Evolutionary conservation across 1,140 invertebrate genomes (phyloP).

Genomic region (Aphis gossypii): DNA sequence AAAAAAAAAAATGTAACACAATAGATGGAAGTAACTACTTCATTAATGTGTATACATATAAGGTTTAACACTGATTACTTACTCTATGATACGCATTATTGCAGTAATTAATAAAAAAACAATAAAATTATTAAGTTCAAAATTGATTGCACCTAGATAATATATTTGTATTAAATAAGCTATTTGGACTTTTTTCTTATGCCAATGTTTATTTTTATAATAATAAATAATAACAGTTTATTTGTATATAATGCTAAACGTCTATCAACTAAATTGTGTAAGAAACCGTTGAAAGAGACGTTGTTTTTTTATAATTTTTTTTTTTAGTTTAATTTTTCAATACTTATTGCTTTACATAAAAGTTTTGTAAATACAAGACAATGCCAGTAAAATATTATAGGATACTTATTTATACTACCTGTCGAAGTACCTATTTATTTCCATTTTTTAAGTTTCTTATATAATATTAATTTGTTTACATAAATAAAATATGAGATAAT

Average conservation of each 20-base stretch:
- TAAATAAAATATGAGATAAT: background rate
- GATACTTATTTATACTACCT: too few relatives aligned
- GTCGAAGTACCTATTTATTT: too few relatives aligned
- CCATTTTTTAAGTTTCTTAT: too few relatives aligned
- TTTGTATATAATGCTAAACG: background rate
- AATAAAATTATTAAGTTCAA: too few relatives aligned
- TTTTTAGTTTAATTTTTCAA: background rate
- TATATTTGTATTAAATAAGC: too few relatives aligned
- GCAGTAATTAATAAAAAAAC: too few relatives aligned
- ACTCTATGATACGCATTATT: background rate
- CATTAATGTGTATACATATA: background rate
- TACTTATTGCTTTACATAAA: background rate
- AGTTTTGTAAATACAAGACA: background rate
- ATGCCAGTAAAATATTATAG: background rate
- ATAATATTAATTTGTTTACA: background rate
- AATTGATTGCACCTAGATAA: too few relatives aligned
- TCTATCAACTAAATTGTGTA: background rate
- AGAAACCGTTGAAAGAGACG: background rate
- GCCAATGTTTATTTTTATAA: too few relatives aligned
- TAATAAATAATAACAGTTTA: background rate
- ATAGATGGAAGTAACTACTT: background rate
- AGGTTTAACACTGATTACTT: background rate
- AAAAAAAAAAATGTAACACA: background rate
- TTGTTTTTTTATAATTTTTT: background rate
- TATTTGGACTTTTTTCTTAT: background rate